Conservation (phyloP, 1,140 invertebrate species). For the Teleopsis dalmanni region DNA sequence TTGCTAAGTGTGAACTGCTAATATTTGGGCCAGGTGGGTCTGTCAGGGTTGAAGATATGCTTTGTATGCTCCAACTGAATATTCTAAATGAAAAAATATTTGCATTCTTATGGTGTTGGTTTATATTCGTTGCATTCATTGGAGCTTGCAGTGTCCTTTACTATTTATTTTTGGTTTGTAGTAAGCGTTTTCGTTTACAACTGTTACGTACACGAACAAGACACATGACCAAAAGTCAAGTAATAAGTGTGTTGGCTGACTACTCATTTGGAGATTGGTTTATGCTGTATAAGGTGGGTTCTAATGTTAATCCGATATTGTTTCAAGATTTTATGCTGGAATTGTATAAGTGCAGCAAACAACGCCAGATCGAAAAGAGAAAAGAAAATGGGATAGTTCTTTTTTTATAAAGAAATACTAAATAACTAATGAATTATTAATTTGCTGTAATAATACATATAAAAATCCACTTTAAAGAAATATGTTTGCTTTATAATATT, state of each 20-base stretch:
- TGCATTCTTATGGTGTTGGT: slow-evolving; percentile 74
- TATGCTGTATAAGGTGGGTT: slow-evolving; percentile 56
- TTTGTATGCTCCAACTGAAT: slow-evolving; percentile 69
- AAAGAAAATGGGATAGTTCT: no score
- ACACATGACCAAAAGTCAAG: slow-evolving; percentile 17
- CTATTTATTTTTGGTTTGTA: slow-evolving; percentile 27
- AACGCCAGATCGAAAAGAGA: no score
- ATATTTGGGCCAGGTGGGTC: slow-evolving; percentile 57
- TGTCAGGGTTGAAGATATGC: slow-evolving; percentile 53
- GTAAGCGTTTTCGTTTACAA: slow-evolving; percentile 27
- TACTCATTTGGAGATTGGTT: slow-evolving; percentile 61
- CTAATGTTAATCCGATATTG: slow-evolving; percentile 58
- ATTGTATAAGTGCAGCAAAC: slow-evolving; percentile 30
- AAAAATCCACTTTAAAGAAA: no score
- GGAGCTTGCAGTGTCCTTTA: slow-evolving; percentile 59
- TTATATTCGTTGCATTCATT: slow-evolving; percentile 57
- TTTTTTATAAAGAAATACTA: no score
- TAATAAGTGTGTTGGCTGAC: slow-evolving; percentile 15
- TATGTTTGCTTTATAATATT: no score
- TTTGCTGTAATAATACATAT: no score
- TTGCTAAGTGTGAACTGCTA: slow-evolving; percentile 67
- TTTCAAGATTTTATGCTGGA: slow-evolving; percentile 51
- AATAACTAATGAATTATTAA: no score
- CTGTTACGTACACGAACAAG: slow-evolving; percentile 49
- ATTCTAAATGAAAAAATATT: slow-evolving; percentile 79